Evolutionary conservation across 1,140 invertebrate genomes (phyloP).

Genomic region (Zaprionus nigranus): DNA sequence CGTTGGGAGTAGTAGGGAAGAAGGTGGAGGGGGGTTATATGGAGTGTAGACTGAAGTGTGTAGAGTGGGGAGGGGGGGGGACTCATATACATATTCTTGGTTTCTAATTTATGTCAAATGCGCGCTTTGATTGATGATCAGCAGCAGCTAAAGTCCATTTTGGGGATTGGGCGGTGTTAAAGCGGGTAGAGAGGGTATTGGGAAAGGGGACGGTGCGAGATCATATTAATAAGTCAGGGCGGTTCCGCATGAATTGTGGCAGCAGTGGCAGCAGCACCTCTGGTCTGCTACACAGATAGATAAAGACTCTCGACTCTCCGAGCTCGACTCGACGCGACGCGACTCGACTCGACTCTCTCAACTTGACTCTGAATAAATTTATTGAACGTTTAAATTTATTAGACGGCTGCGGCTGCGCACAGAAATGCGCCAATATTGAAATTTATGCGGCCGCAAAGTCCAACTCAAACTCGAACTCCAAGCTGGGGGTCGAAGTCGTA

Average conservation of each 20-base stretch:
- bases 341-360: slow-evolving; percentile 38
- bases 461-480: slow-evolving; percentile 12
- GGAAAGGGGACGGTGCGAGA: slow-evolving; percentile 25
- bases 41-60: background rate
- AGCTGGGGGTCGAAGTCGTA: background rate
- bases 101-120: slow-evolving; percentile 83
- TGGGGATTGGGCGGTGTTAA: background rate
- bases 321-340: slow-evolving; percentile 16
- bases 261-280: slow-evolving; percentile 2
- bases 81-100: slow-evolving; percentile 67
- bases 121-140: slow-evolving; percentile 77
- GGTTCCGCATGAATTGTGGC: slow-evolving; percentile 53
- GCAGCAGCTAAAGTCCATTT: slow-evolving; percentile 13
- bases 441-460: slow-evolving; percentile 65
- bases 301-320: slow-evolving; percentile 20
- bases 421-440: slow-evolving; percentile 81
- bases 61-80: too few species aligned
- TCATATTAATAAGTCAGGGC: slow-evolving; percentile 71
- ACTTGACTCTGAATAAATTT: slow-evolving; percentile 79
- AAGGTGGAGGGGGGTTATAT: background rate
- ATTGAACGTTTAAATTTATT: slow-evolving; percentile 75
- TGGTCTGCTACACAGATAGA: slow-evolving; percentile 5
- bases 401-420: too few species aligned
- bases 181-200: background rate
- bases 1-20: background rate